Percentiles rank a stretch among this genome's conserved stretches.
Evolutionary conservation across 1,140 invertebrate genomes (phyloP).

Genomic region (Drosophila rufa): DNA sequence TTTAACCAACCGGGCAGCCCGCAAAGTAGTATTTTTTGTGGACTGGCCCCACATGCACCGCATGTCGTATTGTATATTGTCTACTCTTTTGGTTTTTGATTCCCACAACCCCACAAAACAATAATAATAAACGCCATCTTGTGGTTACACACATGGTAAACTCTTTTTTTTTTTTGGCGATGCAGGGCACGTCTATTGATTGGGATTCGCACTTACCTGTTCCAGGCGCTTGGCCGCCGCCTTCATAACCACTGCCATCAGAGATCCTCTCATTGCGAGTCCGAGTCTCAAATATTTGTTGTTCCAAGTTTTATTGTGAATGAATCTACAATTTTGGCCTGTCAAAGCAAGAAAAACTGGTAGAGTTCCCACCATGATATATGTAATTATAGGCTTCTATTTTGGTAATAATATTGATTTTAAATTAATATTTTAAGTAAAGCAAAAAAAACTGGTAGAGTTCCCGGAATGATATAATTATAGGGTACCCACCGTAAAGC

Average conservation of each 20-base stretch:
- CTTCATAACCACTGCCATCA: conserved; percentile 6
- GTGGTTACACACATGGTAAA: conserved; percentile 10
- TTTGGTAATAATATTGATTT: neutral
- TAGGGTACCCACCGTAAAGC: too few species aligned
- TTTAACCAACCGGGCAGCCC: conserved; percentile 23
- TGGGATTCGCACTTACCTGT: conserved; percentile 19
- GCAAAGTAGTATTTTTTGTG: conserved; percentile 9
- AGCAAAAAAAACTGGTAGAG: too few species aligned
- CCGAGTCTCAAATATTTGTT: neutral
- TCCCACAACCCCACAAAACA: conserved; percentile 26
- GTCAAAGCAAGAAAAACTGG: conserved; percentile 3
- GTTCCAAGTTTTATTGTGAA: neutral
- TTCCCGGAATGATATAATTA: too few species aligned
- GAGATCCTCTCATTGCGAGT: conserved; percentile 2
- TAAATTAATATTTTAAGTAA: too few species aligned
- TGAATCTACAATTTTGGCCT: conserved; percentile 13
- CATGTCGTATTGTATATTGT: conserved; percentile 44
- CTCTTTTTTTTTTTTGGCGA: neutral
- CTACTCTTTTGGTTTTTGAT: conserved; percentile 34
- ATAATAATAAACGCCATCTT: conserved; percentile 42
- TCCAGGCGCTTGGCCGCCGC: neutral
- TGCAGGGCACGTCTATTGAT: conserved; percentile 18
- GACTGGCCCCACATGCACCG: conserved; percentile 43
- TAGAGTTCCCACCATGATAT: too few species aligned
- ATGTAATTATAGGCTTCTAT: neutral